A percentile compares a stretch with the other conserved stretches of the same genome.
These are phyloP conservation scores for Chelonoidis abingdonii DNA, from an alignment of 2,113 vertebrate genomes.

Conservation along the genomic window DNA sequence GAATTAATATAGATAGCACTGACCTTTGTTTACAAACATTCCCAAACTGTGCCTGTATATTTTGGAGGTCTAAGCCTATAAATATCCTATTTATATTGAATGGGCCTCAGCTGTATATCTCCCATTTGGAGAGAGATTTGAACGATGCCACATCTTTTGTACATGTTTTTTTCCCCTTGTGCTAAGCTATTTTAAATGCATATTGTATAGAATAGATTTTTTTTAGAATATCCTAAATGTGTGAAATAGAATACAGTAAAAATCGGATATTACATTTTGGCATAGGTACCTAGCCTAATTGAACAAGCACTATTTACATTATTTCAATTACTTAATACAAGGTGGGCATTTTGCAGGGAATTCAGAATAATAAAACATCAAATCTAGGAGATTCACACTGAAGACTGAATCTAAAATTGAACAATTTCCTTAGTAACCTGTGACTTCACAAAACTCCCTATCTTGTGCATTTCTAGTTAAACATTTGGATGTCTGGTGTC, in stretches of 20 bases:
- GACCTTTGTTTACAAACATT: conserved; percentile 14
- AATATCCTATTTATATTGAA: conserved; percentile 27
- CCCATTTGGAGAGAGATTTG: conserved; percentile 18
- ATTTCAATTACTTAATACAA: conserved; percentile 33
- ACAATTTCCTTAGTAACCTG: conserved; percentile 81
- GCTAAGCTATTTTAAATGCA: conserved; percentile 20
- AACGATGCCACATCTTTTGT: neutral
- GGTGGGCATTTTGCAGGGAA: conserved; percentile 31
- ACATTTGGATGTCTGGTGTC: conserved; percentile 74
- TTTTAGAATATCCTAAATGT: conserved; percentile 19
- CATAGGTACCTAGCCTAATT: conserved; percentile 14
- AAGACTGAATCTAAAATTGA: conserved; percentile 66
- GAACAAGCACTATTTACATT: neutral
- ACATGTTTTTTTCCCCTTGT: neutral
- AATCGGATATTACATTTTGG: neutral
- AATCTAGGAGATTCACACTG: conserved; percentile 34
- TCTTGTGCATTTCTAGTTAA: conserved; percentile 72
- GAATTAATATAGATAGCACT: neutral
- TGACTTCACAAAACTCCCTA: conserved; percentile 78
- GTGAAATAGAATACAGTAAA: neutral
- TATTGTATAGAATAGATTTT: conserved; percentile 6
- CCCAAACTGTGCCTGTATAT: neutral
- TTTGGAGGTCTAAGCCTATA: conserved; percentile 9
- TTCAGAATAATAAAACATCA: conserved; percentile 32
- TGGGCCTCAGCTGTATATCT: conserved; percentile 64